phyloP scores from a whole-genome alignment of 1,140 invertebrate species.

The Nasonia vitripennis region DNA sequence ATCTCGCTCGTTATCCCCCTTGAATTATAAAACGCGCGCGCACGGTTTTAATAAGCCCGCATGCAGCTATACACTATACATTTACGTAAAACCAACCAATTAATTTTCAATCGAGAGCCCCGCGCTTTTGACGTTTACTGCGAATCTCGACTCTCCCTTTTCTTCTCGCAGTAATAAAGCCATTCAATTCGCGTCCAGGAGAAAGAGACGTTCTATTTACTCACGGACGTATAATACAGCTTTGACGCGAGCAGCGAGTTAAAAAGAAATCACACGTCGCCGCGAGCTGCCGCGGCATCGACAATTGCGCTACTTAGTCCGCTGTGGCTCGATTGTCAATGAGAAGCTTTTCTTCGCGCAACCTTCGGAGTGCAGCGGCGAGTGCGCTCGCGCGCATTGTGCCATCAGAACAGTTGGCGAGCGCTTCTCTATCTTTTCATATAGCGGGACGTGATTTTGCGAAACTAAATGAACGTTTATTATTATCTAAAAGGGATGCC shows the following conservation, averaged over 20 bases:
- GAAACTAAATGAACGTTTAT: too few species aligned
- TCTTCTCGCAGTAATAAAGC: neutral
- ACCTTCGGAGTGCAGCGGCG: too few species aligned
- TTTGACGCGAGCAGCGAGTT: neutral
- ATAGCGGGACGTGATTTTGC: neutral
- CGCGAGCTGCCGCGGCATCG: neutral
- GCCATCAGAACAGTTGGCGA: neutral
- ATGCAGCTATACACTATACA: too few species aligned
- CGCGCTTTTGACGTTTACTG: too few species aligned
- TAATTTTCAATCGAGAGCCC: too few species aligned
- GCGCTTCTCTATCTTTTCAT: neutral
- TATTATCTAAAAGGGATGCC: too few species aligned
- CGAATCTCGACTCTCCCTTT: too few species aligned
- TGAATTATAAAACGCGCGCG: too few species aligned
- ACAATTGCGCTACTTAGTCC: slow-evolving; percentile 21
- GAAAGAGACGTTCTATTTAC: slow-evolving; percentile 8
- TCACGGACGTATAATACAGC: neutral
- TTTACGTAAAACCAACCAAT: too few species aligned
- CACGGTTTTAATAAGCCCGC: too few species aligned
- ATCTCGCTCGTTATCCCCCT: too few species aligned
- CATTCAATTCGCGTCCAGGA: neutral
- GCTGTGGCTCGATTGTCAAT: slow-evolving; percentile 10
- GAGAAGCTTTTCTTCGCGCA: neutral
- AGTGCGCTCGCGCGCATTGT: neutral
- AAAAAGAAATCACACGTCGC: neutral